Percentiles rank a stretch among this genome's conserved stretches.
Evolutionary conservation across 1,140 invertebrate genomes (phyloP).

Genomic region (Holcopasites calliopsidis): DNA sequence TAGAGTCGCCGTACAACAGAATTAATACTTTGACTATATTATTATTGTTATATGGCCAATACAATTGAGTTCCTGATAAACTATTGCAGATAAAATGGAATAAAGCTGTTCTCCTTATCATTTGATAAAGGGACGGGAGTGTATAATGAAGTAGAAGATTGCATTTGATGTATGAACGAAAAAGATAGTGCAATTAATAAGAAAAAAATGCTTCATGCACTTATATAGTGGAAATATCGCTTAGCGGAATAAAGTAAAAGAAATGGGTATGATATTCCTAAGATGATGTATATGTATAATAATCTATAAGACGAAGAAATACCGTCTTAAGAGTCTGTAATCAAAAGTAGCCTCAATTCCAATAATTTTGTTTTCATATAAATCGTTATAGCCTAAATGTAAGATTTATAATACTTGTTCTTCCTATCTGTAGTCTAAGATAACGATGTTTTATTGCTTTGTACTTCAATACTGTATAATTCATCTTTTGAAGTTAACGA

Average conservation of each 20-base stretch:
- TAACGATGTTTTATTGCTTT: constrained; percentile 59
- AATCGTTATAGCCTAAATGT: constrained; percentile 14
- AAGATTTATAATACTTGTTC: constrained; percentile 25
- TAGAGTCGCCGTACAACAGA: constrained; percentile 75
- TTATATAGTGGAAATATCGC: constrained; percentile 15
- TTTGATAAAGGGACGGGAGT: constrained; percentile 7
- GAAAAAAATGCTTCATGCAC: neutral
- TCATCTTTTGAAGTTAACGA: constrained; percentile 14
- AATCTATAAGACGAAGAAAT: constrained; percentile 21
- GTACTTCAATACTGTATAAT: constrained; percentile 47
- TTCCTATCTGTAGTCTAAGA: constrained; percentile 22
- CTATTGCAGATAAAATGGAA: constrained; percentile 33
- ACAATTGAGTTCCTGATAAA: constrained; percentile 22
- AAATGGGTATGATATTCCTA: constrained; percentile 11
- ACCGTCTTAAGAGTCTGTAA: constrained; percentile 6
- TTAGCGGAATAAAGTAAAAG: constrained; percentile 4
- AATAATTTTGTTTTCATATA: constrained; percentile 15
- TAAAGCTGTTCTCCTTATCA: constrained; percentile 25
- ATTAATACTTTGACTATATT: constrained; percentile 65
- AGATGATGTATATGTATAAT: constrained; percentile 2
- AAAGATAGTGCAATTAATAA: neutral
- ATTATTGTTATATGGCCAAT: constrained; percentile 54
- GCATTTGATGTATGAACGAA: constrained; percentile 5
- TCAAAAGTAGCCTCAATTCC: constrained; percentile 38
- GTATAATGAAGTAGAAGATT: neutral